Evolutionary conservation across 2,888 invertebrate genomes (phyloP).

Genomic region (Xanthia icteritia): DNA sequence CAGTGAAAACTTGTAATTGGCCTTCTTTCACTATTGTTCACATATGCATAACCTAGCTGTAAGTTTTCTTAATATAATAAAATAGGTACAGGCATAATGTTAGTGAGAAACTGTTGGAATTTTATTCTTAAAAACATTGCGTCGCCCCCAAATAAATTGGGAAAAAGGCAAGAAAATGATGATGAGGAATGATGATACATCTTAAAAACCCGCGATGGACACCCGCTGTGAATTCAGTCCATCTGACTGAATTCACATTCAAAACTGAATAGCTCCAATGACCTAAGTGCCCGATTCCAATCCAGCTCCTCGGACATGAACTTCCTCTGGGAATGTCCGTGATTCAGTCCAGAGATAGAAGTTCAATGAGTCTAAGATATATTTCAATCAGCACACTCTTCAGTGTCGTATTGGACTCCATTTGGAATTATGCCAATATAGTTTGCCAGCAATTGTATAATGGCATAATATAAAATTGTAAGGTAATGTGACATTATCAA

Average conservation of each 20-base stretch:
- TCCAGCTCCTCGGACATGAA: conserved; percentile 1
- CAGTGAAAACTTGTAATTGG: too few species aligned
- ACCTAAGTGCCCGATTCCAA: neutral
- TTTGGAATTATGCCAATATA: conserved; percentile 3
- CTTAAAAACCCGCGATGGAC: neutral
- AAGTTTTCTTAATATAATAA: too few species aligned
- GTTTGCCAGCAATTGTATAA: too few species aligned
- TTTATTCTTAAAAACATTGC: neutral
- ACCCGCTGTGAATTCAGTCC: too few species aligned
- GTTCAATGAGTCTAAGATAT: neutral
- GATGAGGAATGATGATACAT: neutral
- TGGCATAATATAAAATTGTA: too few species aligned
- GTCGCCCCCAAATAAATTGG: neutral
- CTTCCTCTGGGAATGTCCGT: neutral
- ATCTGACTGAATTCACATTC: neutral
- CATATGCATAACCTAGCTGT: too few species aligned
- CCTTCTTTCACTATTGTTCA: too few species aligned
- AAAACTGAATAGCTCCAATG: neutral
- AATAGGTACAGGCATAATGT: neutral
- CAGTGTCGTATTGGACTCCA: neutral
- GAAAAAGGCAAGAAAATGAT: neutral
- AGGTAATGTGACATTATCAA: too few species aligned
- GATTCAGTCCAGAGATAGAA: neutral
- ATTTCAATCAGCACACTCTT: neutral
- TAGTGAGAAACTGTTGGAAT: neutral